Conservation (phyloP, 2,888 invertebrate genomes). For the Parnassius glacialis region DNA sequence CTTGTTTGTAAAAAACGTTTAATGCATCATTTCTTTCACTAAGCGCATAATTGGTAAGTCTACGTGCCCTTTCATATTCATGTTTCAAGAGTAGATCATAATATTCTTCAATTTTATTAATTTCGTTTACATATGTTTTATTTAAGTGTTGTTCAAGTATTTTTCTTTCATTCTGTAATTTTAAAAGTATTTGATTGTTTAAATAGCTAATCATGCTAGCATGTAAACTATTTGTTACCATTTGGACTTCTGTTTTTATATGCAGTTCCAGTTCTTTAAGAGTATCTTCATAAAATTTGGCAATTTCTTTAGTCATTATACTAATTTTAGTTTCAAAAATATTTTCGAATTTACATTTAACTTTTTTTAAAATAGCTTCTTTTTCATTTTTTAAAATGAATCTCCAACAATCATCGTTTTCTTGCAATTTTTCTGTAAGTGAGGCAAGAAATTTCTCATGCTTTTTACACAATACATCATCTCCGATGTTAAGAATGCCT, state of each 20-base stretch:
- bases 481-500: constrained; percentile 65
- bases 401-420: constrained; percentile 63
- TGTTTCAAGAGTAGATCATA: constrained; percentile 59
- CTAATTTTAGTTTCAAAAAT: constrained; percentile 56
- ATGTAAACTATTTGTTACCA: constrained; percentile 45
- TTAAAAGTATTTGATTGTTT: constrained; percentile 56
- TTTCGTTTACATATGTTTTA: constrained; percentile 48
- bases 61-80: constrained; percentile 50
- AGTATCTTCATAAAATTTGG: constrained; percentile 56
- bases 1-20: constrained; percentile 55
- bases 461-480: constrained; percentile 52
- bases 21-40: constrained; percentile 62
- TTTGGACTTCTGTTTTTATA: constrained; percentile 52
- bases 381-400: constrained; percentile 56
- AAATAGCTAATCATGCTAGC: constrained; percentile 53
- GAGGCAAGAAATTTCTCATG: constrained; percentile 44
- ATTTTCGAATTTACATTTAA: constrained; percentile 47
- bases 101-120: constrained; percentile 57
- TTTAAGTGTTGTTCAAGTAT: constrained; percentile 47
- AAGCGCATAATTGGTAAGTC: constrained; percentile 50
- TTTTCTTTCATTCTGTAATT: constrained; percentile 50
- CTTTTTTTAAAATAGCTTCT: constrained; percentile 46
- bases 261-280: constrained; percentile 62
- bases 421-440: constrained; percentile 45
- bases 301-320: constrained; percentile 55